These are phyloP conservation scores for Volucella inanis DNA, from an alignment of 2,888 invertebrate species.

Conservation along the genomic window DNA sequence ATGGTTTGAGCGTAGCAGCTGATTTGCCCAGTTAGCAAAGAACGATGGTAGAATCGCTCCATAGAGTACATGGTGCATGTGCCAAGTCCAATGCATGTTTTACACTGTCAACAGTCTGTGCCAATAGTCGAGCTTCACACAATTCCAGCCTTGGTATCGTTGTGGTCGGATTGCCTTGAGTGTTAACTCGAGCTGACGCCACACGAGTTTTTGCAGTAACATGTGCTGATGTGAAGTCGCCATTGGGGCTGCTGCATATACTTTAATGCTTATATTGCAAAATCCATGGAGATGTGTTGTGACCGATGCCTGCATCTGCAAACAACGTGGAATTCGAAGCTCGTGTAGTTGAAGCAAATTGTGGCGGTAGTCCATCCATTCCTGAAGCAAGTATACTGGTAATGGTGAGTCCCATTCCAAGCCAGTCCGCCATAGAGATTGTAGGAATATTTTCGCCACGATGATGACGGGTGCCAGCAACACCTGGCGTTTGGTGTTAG, in stretches of 20 bases:
- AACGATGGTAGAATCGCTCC: too few species aligned
- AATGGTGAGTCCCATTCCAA: constrained; percentile 8
- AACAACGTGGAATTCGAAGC: background rate
- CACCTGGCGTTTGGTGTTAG: too few species aligned
- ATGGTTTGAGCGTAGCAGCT: too few species aligned
- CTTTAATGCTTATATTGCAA: constrained; percentile 8
- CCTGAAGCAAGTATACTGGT: background rate
- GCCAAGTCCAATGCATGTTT: too few species aligned
- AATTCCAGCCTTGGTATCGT: too few species aligned
- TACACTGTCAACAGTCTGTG: too few species aligned
- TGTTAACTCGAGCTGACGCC: constrained; percentile 3
- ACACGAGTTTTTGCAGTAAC: constrained; percentile 22
- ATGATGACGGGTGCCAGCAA: constrained; percentile 2
- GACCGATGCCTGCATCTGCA: constrained; percentile 9
- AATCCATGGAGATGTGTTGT: constrained; percentile 14
- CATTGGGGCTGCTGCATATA: background rate
- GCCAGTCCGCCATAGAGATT: constrained; percentile 2
- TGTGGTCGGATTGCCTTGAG: too few species aligned
- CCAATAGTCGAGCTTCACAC: too few species aligned
- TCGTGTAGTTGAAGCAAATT: constrained; percentile 3
- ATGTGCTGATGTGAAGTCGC: constrained; percentile 9
- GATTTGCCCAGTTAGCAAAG: too few species aligned
- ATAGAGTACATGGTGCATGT: too few species aligned
- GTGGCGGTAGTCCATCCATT: too few species aligned
- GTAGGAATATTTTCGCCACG: constrained; percentile 7